Percentiles rank a stretch among this genome's conserved stretches.
Evolutionary conservation across 2,797 vertebrate species (phyloP).

Genomic region (Scomberomorus guttatus): DNA sequence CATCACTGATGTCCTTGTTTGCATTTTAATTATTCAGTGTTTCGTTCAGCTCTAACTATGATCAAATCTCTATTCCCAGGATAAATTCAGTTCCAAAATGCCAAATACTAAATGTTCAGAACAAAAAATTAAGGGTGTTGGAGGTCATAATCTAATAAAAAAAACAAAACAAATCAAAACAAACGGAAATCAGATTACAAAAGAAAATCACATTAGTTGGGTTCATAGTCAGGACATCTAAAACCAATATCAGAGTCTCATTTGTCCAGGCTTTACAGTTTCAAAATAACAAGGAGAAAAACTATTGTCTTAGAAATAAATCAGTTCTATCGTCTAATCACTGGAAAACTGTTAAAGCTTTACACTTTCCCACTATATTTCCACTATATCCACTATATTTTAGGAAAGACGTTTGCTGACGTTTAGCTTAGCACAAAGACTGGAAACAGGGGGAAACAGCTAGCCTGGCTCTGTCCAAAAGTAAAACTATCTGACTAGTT

Average conservation of each 20-base stretch:
- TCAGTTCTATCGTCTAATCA: neutral
- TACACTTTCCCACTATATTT: too few relatives aligned
- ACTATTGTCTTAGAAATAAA: constrained; percentile 2
- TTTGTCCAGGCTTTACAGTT: neutral
- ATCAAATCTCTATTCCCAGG: neutral
- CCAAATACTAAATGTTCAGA: neutral
- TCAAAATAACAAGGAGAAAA: neutral
- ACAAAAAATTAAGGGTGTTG: constrained; percentile 23
- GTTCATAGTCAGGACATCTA: neutral
- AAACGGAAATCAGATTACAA: too few relatives aligned
- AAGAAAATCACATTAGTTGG: constrained; percentile 10
- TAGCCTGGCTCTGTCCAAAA: too few relatives aligned
- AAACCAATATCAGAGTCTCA: neutral
- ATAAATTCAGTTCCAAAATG: constrained; percentile 16
- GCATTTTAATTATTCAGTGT: constrained; percentile 38
- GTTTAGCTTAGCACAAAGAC: neutral
- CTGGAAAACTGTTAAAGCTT: neutral
- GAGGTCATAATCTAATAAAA: constrained; percentile 16
- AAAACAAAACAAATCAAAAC: too few relatives aligned
- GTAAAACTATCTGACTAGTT: too few relatives aligned
- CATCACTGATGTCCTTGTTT: constrained; percentile 18
- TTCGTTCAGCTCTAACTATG: constrained; percentile 7
- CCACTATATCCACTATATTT: neutral
- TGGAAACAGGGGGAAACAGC: too few relatives aligned
- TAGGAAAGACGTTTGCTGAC: too few relatives aligned